Conservation (phyloP, 2,797 vertebrate genomes). For the Choloepus didactylus region DNA sequence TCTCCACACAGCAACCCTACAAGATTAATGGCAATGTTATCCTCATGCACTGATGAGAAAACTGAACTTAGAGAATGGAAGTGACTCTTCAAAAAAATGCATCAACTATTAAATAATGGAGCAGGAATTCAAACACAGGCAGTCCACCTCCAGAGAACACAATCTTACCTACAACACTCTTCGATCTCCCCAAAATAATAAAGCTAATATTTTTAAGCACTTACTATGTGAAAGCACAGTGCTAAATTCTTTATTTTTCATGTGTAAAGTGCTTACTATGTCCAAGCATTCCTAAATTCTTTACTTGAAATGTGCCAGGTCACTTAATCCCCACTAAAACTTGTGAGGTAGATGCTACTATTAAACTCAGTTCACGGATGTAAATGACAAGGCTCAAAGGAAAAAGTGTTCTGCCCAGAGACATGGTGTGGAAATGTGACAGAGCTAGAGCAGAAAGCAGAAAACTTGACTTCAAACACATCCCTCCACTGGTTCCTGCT, state of each 20-base stretch:
- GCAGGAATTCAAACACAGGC: neutral
- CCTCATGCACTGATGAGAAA: neutral
- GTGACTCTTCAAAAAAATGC: neutral
- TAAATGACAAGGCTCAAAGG: neutral
- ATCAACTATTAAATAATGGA: neutral
- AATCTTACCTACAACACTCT: neutral
- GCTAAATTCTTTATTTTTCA: neutral
- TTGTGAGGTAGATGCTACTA: neutral
- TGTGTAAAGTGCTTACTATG: neutral
- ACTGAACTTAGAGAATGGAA: neutral
- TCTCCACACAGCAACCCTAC: no score
- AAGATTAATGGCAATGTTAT: no score
- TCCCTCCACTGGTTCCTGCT: neutral
- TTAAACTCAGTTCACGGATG: neutral
- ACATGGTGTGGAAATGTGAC: neutral
- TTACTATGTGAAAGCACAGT: neutral
- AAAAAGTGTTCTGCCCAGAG: neutral
- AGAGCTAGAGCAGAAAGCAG: neutral
- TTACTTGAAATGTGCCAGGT: neutral
- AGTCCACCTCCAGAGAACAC: neutral
- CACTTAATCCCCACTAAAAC: neutral
- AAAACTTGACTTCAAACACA: neutral
- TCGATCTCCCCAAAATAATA: neutral
- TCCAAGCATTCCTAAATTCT: neutral
- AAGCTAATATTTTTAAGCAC: neutral